These are phyloP conservation scores for Copidosoma aretas DNA, from an alignment of 2,888 invertebrate genomes.

Conservation along the genomic window DNA sequence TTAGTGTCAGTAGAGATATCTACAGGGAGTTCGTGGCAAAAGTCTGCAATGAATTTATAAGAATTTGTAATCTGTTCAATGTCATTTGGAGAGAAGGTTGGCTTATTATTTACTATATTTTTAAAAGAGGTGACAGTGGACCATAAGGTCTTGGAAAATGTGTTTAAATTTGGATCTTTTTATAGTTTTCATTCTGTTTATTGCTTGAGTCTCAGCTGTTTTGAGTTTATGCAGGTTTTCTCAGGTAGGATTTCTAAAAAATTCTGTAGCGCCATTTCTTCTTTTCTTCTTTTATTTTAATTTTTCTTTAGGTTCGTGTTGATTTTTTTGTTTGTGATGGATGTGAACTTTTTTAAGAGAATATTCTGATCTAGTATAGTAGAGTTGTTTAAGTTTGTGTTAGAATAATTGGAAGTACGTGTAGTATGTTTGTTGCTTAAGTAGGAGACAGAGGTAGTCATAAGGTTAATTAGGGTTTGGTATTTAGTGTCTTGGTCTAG, in stretches of 20 bases:
- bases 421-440: neutral
- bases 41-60: neutral
- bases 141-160: neutral
- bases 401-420: no score
- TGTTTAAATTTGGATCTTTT: neutral
- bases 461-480: neutral
- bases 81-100: neutral
- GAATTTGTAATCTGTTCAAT: neutral
- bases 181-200: neutral
- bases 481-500: neutral
- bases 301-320: neutral
- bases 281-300: neutral
- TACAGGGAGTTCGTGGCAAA: neutral
- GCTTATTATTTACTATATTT: neutral
- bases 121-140: neutral
- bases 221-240: neutral
- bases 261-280: neutral
- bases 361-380: no score
- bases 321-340: neutral
- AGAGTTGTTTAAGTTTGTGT: no score
- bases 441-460: neutral
- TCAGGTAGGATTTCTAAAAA: neutral
- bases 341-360: neutral
- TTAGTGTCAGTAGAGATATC: no score
- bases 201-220: neutral